phyloP scores from a whole-genome alignment of 2,888 invertebrate genomes.

The Lutraria lutraria region DNA sequence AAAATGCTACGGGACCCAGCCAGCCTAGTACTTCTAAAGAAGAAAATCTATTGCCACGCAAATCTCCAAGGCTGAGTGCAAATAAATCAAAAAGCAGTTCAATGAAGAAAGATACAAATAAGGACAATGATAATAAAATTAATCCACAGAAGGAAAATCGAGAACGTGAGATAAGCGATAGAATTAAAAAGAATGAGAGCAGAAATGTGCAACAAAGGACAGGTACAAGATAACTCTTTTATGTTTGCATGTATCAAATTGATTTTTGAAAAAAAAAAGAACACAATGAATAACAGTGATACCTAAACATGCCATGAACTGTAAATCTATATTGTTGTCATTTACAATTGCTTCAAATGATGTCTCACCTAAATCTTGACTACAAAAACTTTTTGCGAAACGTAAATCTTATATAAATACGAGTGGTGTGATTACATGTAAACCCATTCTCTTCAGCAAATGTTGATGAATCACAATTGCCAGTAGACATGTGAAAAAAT shows the following conservation, averaged over 20 bases:
- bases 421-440: too few species aligned
- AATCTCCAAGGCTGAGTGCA: not conserved
- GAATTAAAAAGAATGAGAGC: not conserved
- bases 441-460: too few species aligned
- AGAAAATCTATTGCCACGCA: not conserved
- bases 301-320: too few species aligned
- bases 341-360: too few species aligned
- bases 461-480: too few species aligned
- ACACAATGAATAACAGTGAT: too few species aligned
- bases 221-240: not conserved
- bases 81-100: not conserved
- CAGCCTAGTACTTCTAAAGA: slow-evolving; percentile 5
- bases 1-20: not conserved
- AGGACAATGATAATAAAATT: not conserved
- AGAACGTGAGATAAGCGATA: not conserved
- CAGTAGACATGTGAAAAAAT: too few species aligned
- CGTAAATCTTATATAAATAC: too few species aligned
- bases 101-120: not conserved
- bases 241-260: not conserved
- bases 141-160: not conserved
- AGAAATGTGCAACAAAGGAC: not conserved
- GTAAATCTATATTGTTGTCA: too few species aligned
- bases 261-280: not conserved
- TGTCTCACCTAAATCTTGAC: too few species aligned
- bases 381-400: too few species aligned